Evolutionary conservation across 2,113 vertebrate genomes (phyloP), one percentile per base, ranked within the genome.

Genomic region (Percina caprodes): DNA sequence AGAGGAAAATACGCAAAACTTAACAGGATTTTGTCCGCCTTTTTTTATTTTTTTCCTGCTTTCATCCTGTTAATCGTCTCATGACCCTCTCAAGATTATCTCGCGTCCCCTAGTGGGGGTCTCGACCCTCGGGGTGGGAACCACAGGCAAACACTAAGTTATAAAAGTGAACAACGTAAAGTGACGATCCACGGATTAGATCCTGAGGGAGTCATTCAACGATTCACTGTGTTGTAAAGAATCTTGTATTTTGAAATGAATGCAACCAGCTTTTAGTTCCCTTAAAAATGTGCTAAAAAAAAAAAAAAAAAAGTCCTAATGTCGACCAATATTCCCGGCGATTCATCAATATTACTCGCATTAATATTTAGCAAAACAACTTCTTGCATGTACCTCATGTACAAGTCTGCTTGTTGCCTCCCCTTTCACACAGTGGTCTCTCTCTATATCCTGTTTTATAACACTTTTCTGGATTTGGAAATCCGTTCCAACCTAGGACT

Each of bases 301-400:
- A 79, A 21, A 35, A 39, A n/a, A 73, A n/a, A 15, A 79, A 21
- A 35, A 5, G 8, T 79, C 75, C 70, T 16, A 7, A 52, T 59
- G 73, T 54, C 18, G 7, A 42, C 42, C 11, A 21, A 2, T 71
- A 48, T 15, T 21, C 67, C 73, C 9, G 19, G 26, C 74, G 74
- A 75, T 26, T 76, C 55, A 30, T 63, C 58, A 61, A 39, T 30
- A 48, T 62, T 55, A 23, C 45, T 69, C 58, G 15, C 74, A 19
- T 71, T n/a, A 46, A 59, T 42, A 63, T 63, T 35, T 69, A 65
- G 45, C 65, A 49, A 80, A 74, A 79, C 76, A 48, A 49, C 85
- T 87, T 89, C 89, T 90, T 91, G 94, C 94, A 94, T 95, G 94
- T 82, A 45, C 51, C 80, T 86, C 91, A 79, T 83, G 85, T 88